A percentile compares a stretch with the other conserved stretches of the same genome.
phyloP scores from a whole-genome alignment of 1,140 invertebrate species.

The Bombus polaris region DNA sequence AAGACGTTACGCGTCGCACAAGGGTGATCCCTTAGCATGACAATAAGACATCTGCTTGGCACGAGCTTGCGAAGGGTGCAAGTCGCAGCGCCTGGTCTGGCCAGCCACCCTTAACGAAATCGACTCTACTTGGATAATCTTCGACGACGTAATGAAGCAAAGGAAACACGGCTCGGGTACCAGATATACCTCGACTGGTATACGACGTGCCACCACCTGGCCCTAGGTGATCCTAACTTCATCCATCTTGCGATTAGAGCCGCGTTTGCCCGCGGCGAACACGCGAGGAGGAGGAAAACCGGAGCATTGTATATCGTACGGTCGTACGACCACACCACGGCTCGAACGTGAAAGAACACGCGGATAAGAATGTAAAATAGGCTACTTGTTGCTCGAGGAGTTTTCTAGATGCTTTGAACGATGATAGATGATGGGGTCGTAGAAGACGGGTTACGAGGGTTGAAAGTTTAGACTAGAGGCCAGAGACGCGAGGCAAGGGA shows the following conservation, averaged over 20 bases:
- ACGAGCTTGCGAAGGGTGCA: constrained; percentile 70
- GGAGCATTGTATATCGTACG: background rate
- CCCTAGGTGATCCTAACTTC: constrained; percentile 46
- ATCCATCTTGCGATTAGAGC: constrained; percentile 53
- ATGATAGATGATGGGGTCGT: background rate
- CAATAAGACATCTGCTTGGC: constrained; percentile 76
- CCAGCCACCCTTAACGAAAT: constrained; percentile 68
- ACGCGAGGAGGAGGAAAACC: background rate
- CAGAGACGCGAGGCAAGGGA: too few species aligned
- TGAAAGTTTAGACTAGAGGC: background rate
- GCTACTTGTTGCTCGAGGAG: background rate
- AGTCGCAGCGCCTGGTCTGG: constrained; percentile 56
- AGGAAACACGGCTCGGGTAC: constrained; percentile 43
- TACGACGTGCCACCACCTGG: constrained; percentile 58
- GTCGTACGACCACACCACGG: too few species aligned
- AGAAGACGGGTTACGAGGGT: background rate
- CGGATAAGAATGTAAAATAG: background rate
- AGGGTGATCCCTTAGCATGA: constrained; percentile 73
- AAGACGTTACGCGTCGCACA: constrained; percentile 69
- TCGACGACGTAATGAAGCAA: constrained; percentile 64
- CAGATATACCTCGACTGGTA: background rate
- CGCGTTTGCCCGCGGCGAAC: background rate
- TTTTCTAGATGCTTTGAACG: background rate
- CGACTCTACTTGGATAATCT: constrained; percentile 66
- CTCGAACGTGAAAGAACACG: background rate